These are phyloP conservation scores for Pantherophis guttatus DNA, from an alignment of 2,113 vertebrate species.

Conservation along the genomic window DNA sequence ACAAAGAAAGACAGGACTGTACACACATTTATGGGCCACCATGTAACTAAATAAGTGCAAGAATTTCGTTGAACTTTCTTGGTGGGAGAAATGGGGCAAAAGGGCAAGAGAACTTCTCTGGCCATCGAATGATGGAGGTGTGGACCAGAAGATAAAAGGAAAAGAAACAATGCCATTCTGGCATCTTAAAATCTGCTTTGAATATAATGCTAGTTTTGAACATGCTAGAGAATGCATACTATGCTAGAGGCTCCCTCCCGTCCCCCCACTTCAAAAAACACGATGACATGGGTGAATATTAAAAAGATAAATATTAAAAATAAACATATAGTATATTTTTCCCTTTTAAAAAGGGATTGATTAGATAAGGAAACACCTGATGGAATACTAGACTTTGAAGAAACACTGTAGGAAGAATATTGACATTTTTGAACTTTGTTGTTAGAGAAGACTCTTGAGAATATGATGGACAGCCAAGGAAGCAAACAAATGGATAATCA, in stretches of 20 bases:
- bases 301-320: neutral
- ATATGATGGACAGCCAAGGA: neutral
- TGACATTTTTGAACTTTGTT: neutral
- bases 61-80: neutral
- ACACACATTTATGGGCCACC: neutral
- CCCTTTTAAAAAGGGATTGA: neutral
- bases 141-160: neutral
- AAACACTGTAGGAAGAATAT: neutral
- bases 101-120: neutral
- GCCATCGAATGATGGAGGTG: too few species aligned
- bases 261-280: neutral
- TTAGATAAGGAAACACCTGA: neutral
- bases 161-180: neutral
- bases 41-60: neutral
- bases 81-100: neutral
- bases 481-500: neutral
- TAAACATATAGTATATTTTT: neutral
- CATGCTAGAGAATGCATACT: conserved; percentile 1
- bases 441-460: neutral
- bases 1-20: neutral
- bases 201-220: neutral
- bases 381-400: neutral
- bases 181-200: neutral
- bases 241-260: neutral
- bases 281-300: neutral